Evolutionary conservation across 2,113 vertebrate species (phyloP).

Genomic region (Origma solitaria): DNA sequence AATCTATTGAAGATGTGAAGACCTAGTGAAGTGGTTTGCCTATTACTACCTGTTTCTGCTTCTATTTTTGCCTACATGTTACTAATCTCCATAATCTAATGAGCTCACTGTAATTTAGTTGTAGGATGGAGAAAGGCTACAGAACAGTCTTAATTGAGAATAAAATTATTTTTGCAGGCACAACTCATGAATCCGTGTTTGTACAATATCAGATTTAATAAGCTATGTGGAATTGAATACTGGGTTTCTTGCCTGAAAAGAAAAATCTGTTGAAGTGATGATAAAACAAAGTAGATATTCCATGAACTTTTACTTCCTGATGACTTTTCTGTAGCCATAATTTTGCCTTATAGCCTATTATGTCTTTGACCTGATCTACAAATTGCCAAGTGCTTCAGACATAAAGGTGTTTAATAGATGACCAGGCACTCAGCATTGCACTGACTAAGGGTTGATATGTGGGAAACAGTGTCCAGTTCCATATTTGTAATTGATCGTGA

Average conservation of each 20-base stretch:
- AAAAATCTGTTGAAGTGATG: neutral
- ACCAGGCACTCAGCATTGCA: neutral
- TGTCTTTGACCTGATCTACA: neutral
- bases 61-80: neutral
- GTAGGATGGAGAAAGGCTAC: neutral
- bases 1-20: neutral
- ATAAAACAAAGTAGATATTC: neutral
- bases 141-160: constrained; percentile 4
- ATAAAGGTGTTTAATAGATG: neutral
- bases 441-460: neutral
- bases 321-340: neutral
- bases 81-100: neutral
- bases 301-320: neutral
- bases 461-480: neutral
- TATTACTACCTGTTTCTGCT: neutral
- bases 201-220: neutral
- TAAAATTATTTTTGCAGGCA: neutral
- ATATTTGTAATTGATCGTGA: no score
- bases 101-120: neutral
- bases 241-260: neutral
- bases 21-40: neutral
- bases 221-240: neutral
- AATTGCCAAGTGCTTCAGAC: neutral
- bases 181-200: neutral
- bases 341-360: neutral